Percentiles rank a stretch among this genome's conserved stretches.
Conservation (phyloP, 1,140 invertebrate genomes). For the Watersipora subatra region DNA sequence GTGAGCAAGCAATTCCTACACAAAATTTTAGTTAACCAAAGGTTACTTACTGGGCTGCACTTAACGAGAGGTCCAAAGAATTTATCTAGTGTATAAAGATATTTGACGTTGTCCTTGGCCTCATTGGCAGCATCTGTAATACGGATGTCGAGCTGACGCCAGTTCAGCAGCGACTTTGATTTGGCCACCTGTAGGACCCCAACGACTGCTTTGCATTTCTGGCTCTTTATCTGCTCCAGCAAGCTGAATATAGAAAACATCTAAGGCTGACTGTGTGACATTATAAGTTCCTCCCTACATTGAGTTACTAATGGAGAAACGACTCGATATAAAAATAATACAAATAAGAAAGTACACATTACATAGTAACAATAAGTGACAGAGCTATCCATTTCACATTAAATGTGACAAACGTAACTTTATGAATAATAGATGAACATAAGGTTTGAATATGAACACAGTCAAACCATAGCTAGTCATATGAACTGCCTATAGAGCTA, state of each 20-base stretch:
- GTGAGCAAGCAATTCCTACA: too few relatives aligned
- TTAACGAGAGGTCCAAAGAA: conserved; percentile 84
- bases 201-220: conserved; percentile 45
- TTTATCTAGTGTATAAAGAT: conserved; percentile 83
- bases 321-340: too few relatives aligned
- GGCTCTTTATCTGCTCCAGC: conserved; percentile 63
- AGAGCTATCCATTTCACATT: too few relatives aligned
- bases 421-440: too few relatives aligned
- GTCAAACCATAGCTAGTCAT: not conserved
- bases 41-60: conserved; percentile 68
- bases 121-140: conserved; percentile 55
- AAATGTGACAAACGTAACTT: too few relatives aligned
- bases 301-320: too few relatives aligned
- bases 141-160: conserved; percentile 54
- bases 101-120: conserved; percentile 87
- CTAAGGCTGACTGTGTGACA: too few relatives aligned
- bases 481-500: not conserved
- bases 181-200: conserved; percentile 61
- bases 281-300: too few relatives aligned
- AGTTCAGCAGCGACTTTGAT: conserved; percentile 64
- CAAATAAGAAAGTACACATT: too few relatives aligned
- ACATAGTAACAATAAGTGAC: too few relatives aligned
- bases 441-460: too few relatives aligned
- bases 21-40: too few relatives aligned
- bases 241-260: conserved; percentile 49